A percentile compares a stretch with the other conserved stretches of the same genome.
Evolutionary conservation across 2,888 invertebrate species (phyloP).

Genomic region (Agrilus biguttatus): DNA sequence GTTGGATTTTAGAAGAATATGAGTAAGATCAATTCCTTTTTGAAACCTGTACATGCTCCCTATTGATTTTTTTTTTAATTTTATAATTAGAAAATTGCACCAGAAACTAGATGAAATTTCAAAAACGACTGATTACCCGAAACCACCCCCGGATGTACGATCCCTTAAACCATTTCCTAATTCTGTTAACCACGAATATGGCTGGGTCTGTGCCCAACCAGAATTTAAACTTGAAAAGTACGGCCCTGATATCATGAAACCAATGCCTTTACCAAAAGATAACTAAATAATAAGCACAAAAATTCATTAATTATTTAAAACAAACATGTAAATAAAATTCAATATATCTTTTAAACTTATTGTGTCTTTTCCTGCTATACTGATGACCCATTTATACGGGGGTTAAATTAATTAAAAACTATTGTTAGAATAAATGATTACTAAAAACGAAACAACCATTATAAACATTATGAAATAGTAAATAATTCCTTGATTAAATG

Average conservation of each 20-base stretch:
- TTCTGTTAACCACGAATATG: conserved; percentile 12
- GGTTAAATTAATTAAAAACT: too few species aligned
- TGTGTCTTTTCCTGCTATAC: too few species aligned
- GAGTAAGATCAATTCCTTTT: background rate
- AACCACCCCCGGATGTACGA: conserved; percentile 9
- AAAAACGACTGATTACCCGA: conserved; percentile 9
- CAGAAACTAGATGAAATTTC: conserved; percentile 9
- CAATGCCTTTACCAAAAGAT: conserved; percentile 7
- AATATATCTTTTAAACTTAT: too few species aligned
- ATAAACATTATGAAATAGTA: too few species aligned
- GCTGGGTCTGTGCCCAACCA: conserved; percentile 10
- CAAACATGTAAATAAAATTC: too few species aligned
- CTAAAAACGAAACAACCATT: too few species aligned
- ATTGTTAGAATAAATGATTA: too few species aligned
- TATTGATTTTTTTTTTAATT: too few species aligned
- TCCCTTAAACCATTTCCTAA: conserved; percentile 11
- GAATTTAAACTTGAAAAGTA: conserved; percentile 14
- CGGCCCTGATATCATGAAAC: conserved; percentile 12
- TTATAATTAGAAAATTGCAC: conserved; percentile 7
- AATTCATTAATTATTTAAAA: too few species aligned
- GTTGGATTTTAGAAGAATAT: conserved; percentile 1
- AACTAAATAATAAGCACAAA: background rate
- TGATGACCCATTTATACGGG: too few species aligned
- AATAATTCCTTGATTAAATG: too few species aligned
- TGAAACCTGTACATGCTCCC: background rate